Percentiles rank a stretch among this genome's conserved stretches.
phyloP scores from a whole-genome alignment of 2,888 invertebrate species.

The Macaria notata region DNA sequence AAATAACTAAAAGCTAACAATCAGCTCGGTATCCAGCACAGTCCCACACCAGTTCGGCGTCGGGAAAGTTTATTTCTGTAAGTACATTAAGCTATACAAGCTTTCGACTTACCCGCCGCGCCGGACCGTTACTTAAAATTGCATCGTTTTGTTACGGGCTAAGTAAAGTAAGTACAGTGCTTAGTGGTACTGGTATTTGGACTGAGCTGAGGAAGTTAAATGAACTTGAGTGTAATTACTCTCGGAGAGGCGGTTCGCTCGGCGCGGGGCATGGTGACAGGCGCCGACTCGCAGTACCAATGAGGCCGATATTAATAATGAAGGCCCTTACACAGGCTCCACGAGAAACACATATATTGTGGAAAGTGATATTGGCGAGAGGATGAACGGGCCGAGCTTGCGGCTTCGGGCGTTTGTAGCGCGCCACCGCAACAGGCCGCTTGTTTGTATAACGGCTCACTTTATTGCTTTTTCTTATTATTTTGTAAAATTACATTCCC shows the following conservation, averaged over 20 bases:
- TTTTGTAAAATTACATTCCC: too few relatives aligned
- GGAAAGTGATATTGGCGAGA: conserved; percentile 18
- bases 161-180: conserved; percentile 71
- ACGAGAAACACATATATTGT: conserved; percentile 18
- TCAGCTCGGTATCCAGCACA: conserved; percentile 26
- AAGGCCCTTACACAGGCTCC: conserved; percentile 31
- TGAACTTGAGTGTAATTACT: conserved; percentile 78
- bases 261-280: conserved; percentile 64
- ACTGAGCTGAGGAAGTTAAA: conserved; percentile 76
- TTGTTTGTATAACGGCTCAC: neutral
- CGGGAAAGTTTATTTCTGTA: conserved; percentile 37
- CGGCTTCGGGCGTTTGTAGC: conserved; percentile 8
- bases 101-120: conserved; percentile 54
- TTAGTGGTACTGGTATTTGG: conserved; percentile 74
- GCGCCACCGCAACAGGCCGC: neutral
- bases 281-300: conserved; percentile 53
- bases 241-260: conserved; percentile 71
- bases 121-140: conserved; percentile 69
- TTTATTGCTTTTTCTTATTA: too few relatives aligned
- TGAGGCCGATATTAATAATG: conserved; percentile 55
- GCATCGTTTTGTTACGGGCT: conserved; percentile 72
- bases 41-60: conserved; percentile 23
- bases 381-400: conserved; percentile 10
- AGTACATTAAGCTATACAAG: conserved; percentile 53
- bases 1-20: conserved; percentile 29